phyloP scores from a whole-genome alignment of 2,797 vertebrate species.

The Argya squamiceps region DNA sequence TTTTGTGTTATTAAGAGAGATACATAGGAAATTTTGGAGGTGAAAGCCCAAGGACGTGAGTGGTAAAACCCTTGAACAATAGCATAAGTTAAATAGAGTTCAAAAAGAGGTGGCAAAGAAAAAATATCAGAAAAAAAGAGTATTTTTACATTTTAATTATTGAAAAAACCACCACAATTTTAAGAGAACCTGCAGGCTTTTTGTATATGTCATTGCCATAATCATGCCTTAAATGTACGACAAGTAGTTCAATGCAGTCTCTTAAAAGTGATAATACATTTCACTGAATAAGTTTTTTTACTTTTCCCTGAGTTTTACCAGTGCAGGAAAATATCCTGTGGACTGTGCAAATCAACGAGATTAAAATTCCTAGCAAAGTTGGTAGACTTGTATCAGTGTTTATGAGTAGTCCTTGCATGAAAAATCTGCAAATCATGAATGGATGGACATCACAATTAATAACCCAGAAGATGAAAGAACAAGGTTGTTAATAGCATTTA shows the following conservation, averaged over 20 bases:
- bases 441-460: background rate
- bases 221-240: background rate
- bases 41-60: background rate
- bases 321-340: background rate
- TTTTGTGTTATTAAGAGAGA: background rate
- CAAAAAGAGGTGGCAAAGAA: background rate
- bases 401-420: background rate
- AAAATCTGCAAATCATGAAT: background rate
- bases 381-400: background rate
- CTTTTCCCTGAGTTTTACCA: background rate
- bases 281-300: background rate
- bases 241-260: background rate
- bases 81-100: background rate
- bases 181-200: background rate
- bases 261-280: background rate
- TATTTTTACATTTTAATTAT: background rate
- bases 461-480: background rate
- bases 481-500: background rate
- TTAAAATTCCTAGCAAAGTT: background rate
- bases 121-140: background rate
- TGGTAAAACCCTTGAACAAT: background rate
- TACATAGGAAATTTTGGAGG: background rate
- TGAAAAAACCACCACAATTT: fast-evolving
- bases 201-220: background rate
- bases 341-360: background rate